These are phyloP conservation scores for Anastrepha obliqua DNA, from an alignment of 1,140 invertebrate species.

Conservation along the genomic window DNA sequence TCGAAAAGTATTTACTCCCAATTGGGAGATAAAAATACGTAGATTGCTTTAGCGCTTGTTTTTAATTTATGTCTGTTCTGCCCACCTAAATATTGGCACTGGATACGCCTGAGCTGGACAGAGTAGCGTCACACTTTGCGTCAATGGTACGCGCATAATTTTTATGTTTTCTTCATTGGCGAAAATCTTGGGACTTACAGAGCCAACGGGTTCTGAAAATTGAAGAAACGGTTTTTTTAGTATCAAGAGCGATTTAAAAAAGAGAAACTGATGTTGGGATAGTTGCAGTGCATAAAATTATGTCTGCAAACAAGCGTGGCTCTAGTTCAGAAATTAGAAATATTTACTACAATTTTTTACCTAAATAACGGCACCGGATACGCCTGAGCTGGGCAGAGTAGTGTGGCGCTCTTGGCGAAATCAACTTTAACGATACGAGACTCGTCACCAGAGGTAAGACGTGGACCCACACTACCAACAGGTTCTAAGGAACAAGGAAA, in stretches of 20 bases:
- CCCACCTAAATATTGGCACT: conserved; percentile 78
- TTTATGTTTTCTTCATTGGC: conserved; percentile 76
- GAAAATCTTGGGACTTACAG: conserved; percentile 81
- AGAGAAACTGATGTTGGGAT: conserved; percentile 80
- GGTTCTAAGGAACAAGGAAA: conserved; percentile 77
- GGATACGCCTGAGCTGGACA: conserved; percentile 80
- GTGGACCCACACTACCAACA: conserved; percentile 81
- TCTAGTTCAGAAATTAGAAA: conserved; percentile 75
- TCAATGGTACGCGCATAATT: conserved; percentile 71
- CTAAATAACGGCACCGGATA: conserved; percentile 79
- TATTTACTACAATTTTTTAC: conserved; percentile 73
- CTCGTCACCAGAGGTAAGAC: conserved; percentile 79
- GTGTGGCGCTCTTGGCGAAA: conserved; percentile 68
- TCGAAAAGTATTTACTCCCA: background rate
- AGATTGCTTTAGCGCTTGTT: background rate
- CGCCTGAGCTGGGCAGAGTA: conserved; percentile 78
- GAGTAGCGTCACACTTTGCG: conserved; percentile 74
- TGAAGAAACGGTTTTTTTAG: too few relatives aligned
- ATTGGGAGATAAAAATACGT: too few relatives aligned
- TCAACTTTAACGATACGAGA: conserved; percentile 70
- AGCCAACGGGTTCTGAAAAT: conserved; percentile 82
- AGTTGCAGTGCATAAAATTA: conserved; percentile 82
- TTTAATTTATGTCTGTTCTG: background rate
- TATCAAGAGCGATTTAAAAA: too few relatives aligned
- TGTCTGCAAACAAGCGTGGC: conserved; percentile 81